Conservation (phyloP, 2,113 vertebrate species). For the Cisticola juncidis region DNA sequence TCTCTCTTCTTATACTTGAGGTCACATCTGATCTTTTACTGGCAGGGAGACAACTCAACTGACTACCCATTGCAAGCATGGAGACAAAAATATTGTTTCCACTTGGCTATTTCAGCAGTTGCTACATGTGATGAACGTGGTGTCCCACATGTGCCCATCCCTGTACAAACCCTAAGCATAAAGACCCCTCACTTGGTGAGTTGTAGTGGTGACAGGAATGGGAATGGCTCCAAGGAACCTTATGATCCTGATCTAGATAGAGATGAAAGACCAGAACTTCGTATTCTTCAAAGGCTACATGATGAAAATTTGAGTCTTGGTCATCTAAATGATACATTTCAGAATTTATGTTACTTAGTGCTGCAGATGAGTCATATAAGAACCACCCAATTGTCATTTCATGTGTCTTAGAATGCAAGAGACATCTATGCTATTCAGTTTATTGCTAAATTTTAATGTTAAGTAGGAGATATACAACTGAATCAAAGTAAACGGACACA, state of each 20-base stretch:
- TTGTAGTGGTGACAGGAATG: rapidly evolving
- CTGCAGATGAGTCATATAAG: rapidly evolving
- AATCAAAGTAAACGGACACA: not conserved
- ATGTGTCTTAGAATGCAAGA: not conserved
- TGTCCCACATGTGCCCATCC: not conserved
- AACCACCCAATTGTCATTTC: not conserved
- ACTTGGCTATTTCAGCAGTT: not conserved
- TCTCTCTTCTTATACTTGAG: not conserved
- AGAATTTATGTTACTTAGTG: not conserved
- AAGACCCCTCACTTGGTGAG: rapidly evolving
- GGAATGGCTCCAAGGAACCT: not conserved
- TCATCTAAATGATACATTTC: rapidly evolving
- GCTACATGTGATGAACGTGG: rapidly evolving
- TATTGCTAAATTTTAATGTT: not conserved
- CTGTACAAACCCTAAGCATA: rapidly evolving
- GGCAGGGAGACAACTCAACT: not conserved
- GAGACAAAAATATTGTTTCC: not conserved
- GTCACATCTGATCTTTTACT: not conserved
- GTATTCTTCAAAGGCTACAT: not conserved
- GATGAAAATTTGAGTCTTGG: not conserved
- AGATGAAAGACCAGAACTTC: not conserved
- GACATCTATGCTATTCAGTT: not conserved
- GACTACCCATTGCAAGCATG: rapidly evolving
- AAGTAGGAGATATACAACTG: not conserved
- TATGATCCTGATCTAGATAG: not conserved